Percentiles rank a stretch among this genome's conserved stretches.
Evolutionary conservation across 2,113 vertebrate species (phyloP).

Genomic region (Polypterus senegalus): DNA sequence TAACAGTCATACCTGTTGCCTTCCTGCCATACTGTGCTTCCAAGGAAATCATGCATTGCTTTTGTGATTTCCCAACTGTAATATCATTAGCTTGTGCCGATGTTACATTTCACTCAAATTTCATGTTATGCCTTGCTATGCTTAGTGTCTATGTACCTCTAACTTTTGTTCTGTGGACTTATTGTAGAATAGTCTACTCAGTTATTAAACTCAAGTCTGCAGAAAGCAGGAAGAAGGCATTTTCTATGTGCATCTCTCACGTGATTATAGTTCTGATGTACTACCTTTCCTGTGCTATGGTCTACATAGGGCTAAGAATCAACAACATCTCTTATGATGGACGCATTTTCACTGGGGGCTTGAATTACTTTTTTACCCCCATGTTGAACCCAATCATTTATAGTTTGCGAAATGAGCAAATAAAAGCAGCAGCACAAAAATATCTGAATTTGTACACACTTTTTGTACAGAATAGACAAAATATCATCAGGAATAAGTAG

Average conservation of each 20-base stretch:
- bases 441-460: not conserved
- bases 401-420: not conserved
- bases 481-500: not conserved
- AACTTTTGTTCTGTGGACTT: not conserved
- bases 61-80: not conserved
- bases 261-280: not conserved
- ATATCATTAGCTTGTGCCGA: not conserved
- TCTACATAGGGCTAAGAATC: not conserved
- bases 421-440: not conserved
- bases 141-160: not conserved
- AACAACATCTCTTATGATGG: not conserved
- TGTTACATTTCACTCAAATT: not conserved
- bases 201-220: not conserved
- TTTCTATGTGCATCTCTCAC: not conserved
- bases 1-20: too few relatives aligned
- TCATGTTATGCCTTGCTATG: not conserved
- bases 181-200: not conserved
- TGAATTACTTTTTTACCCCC: not conserved
- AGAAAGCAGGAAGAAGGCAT: constrained; percentile 1
- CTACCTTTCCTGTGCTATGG: not conserved
- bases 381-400: not conserved
- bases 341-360: not conserved
- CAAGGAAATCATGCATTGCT: not conserved
- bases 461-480: not conserved
- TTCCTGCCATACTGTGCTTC: not conserved